phyloP scores from a whole-genome alignment of 2,113 vertebrate genomes.

The Rafetus swinhoei region DNA sequence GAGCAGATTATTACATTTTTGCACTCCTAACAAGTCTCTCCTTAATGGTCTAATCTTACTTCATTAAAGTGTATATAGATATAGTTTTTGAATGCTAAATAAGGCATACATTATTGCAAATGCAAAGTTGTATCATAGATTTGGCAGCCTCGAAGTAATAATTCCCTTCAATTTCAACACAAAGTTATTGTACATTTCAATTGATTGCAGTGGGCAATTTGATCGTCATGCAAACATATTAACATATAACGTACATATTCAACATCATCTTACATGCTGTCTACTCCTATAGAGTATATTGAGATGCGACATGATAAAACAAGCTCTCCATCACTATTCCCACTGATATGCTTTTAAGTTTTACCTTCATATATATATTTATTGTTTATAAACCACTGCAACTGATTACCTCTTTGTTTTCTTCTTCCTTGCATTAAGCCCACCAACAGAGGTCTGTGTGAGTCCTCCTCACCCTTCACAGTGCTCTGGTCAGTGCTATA shows the following conservation, averaged over 20 bases:
- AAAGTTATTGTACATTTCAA: constrained; percentile 66
- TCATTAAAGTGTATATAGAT: constrained; percentile 23
- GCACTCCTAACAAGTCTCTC: constrained; percentile 41
- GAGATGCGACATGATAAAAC: constrained; percentile 24
- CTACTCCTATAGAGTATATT: constrained; percentile 23
- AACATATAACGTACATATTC: constrained; percentile 66
- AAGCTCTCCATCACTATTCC: not conserved
- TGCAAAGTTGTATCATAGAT: constrained; percentile 42
- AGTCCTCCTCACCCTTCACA: not conserved
- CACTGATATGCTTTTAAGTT: constrained; percentile 9
- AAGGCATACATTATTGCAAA: constrained; percentile 58
- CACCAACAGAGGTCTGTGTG: not conserved
- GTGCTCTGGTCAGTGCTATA: not conserved
- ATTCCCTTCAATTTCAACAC: constrained; percentile 62
- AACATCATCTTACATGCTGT: constrained; percentile 36
- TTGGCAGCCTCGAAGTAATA: constrained; percentile 65
- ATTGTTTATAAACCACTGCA: not conserved
- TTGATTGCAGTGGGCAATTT: constrained; percentile 59
- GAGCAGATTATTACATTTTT: not conserved
- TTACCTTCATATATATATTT: not conserved
- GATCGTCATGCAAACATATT: constrained; percentile 66
- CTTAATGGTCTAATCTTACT: constrained; percentile 54
- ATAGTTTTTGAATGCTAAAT: constrained; percentile 59
- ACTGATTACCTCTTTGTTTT: not conserved
- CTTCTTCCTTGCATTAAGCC: not conserved